phyloP scores from a whole-genome alignment of 2,888 invertebrate genomes.

The Geophilus truncorum region DNA sequence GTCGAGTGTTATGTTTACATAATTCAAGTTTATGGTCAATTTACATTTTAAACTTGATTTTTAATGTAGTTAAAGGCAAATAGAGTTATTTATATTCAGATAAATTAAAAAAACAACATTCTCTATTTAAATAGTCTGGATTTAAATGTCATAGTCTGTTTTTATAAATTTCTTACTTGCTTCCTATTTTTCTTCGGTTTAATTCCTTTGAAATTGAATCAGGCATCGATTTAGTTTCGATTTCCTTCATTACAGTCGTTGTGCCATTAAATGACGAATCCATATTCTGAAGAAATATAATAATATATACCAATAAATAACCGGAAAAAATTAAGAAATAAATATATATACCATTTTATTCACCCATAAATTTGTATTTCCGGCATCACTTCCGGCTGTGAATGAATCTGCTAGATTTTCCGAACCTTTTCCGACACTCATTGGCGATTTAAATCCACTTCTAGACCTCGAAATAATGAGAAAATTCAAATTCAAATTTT shows the following conservation, averaged over 20 bases:
- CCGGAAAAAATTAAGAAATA: background rate
- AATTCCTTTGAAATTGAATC: conserved; percentile 15
- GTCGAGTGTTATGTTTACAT: no score
- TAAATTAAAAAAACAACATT: background rate
- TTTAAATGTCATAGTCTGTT: no score
- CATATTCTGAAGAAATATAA: background rate
- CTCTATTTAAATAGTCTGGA: no score
- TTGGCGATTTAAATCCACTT: background rate
- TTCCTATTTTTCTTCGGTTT: conserved; percentile 12
- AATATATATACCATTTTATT: background rate
- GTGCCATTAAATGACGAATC: background rate
- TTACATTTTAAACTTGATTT: no score
- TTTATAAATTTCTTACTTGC: background rate
- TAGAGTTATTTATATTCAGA: no score
- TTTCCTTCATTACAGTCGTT: background rate
- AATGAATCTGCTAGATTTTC: background rate
- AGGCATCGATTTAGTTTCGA: background rate
- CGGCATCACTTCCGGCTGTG: no score
- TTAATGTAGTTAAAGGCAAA: no score
- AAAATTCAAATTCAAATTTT: background rate
- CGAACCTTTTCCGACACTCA: background rate
- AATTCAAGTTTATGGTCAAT: no score
- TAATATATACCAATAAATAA: background rate
- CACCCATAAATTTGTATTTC: background rate
- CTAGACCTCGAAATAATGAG: background rate